Evolutionary conservation across 2,888 invertebrate genomes (phyloP).

Genomic region (Petrolisthes manimaculis): DNA sequence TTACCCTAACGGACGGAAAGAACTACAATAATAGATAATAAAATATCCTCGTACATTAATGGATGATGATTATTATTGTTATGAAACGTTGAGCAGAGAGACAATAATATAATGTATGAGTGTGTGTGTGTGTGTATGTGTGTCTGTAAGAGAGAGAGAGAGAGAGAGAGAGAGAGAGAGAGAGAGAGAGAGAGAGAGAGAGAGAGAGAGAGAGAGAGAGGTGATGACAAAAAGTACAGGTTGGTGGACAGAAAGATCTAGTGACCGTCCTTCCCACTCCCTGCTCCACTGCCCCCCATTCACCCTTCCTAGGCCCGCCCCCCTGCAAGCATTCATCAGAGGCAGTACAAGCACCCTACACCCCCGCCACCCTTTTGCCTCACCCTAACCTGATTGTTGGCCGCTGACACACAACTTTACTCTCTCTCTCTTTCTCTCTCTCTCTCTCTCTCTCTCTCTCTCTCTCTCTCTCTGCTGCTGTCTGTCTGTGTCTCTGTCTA

Average conservation of each 20-base stretch:
- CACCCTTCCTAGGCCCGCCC: neutral
- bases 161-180: too few species aligned
- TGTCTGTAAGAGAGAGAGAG: too few species aligned
- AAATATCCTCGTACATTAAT: too few species aligned
- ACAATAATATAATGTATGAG: too few species aligned
- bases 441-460: neutral
- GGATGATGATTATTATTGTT: too few species aligned
- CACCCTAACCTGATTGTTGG: constrained; percentile 22
- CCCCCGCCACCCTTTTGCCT: neutral
- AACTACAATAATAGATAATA: too few species aligned
- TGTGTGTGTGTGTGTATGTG: too few species aligned
- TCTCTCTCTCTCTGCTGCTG: neutral
- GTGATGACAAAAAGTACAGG: too few species aligned
- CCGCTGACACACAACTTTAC: neutral
- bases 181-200: too few species aligned
- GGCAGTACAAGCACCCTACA: neutral
- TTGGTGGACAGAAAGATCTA: neutral
- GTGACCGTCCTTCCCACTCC: constrained; percentile 17
- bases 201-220: too few species aligned
- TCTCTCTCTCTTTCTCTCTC: neutral
- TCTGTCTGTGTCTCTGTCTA: neutral
- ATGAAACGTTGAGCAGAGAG: too few species aligned
- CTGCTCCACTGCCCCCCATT: neutral
- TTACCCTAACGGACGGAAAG: too few species aligned
- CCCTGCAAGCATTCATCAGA: constrained; percentile 15